Base-by-base conservation (phyloP, 2,113 vertebrate species). In the Chloropsis hardwickii region DNA sequence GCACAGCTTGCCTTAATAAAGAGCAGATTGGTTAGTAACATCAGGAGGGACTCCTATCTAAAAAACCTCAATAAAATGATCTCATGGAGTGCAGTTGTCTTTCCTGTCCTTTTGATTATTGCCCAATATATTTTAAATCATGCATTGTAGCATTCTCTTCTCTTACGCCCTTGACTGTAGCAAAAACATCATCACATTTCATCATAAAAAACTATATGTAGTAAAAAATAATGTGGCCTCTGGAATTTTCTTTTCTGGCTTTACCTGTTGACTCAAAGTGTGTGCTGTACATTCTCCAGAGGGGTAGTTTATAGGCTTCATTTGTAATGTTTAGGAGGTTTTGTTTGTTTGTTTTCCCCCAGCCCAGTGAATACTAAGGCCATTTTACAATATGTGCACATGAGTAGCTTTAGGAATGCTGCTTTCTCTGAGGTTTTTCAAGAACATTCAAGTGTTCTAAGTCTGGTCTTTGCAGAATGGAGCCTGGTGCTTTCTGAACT, bases 1-100 rank as follows among this genome's bases (percentile, higher is more conserved):
- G 64, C 66, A 92, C 73, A 90, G 61, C 72, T 92, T 96, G 61
- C 35, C 31, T 82, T 96, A 93, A 93, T 94, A 51, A 81, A 79
- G 76, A 90, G 33, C 82, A 92, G 90, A 62, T 81, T 90, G 53
- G 22, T 84, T 79, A 47, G 39, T 61, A 72, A 42, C 37, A 87
- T 66, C 57, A 71, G 53, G 77, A 93, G 33, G 8, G 40, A 76
- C 12, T 81, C 21, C 33, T 62, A n/a, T 47, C 62, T 87, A 14
- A 78, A 95, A 90, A 33, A 10, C 2, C 15, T 3, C 19, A 76
- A 11, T 70, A n/a, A 85, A 78, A 86, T 48, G 12, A 31, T 61
- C 45, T 84, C 0, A 0, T 88, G 45, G 37, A 81, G 33, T 77
- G 74, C 53, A 67, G 27, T 89, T 81, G 29, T 51, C 62, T 78